Evolutionary conservation across 2,113 vertebrate genomes (phyloP).

Genomic region (Tyrannus savana): DNA sequence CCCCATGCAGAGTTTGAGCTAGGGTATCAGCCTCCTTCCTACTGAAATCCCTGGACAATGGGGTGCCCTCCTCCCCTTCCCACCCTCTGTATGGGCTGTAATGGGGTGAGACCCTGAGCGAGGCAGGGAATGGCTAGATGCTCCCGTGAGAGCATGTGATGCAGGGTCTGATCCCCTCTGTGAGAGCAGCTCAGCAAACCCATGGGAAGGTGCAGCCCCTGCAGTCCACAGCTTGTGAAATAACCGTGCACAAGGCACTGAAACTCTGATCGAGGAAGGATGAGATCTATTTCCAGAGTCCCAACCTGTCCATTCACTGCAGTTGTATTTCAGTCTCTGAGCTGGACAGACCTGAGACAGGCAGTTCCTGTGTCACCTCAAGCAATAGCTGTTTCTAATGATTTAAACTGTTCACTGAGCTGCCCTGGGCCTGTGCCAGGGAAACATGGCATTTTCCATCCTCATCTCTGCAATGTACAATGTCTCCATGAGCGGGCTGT

Average conservation of each 20-base stretch:
- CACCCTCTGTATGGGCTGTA: neutral
- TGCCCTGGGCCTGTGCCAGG: neutral
- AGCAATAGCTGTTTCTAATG: neutral
- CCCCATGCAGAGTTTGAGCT: neutral
- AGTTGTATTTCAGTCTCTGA: neutral
- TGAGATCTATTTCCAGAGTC: neutral
- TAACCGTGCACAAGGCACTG: neutral
- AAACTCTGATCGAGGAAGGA: neutral
- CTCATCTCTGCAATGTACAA: neutral
- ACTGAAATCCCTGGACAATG: neutral
- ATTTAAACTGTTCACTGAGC: neutral
- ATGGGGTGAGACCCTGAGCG: neutral
- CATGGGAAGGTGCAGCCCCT: neutral
- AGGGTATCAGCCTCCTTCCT: neutral
- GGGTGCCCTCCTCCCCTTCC: neutral
- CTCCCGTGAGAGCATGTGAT: accelerated
- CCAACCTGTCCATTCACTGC: neutral
- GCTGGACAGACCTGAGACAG: neutral
- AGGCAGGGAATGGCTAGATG: neutral
- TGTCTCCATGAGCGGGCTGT: accelerated
- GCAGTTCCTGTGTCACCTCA: neutral
- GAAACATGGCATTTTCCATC: neutral
- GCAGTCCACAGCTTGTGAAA: neutral
- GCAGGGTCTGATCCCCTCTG: neutral
- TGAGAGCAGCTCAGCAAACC: neutral